Percentiles rank a stretch among this genome's conserved stretches.
Evolutionary conservation across 1,140 invertebrate genomes (phyloP).

Genomic region (Tetranychus cinnabarinus): DNA sequence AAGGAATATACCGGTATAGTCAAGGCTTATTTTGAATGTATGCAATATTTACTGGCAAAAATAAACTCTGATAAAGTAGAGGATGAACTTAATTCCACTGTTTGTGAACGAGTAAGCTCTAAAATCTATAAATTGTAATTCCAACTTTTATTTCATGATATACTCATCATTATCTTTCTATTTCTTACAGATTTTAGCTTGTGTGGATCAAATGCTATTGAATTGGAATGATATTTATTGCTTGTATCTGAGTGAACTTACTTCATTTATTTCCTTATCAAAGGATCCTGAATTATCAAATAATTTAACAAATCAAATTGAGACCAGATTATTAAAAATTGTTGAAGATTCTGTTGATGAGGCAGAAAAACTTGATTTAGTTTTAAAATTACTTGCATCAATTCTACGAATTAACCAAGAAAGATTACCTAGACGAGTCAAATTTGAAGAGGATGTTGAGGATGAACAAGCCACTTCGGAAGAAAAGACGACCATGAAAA

Average conservation of each 20-base stretch:
- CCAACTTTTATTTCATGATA: background rate
- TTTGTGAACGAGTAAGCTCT: background rate
- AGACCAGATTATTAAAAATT: too few species aligned
- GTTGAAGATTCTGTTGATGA: too few species aligned
- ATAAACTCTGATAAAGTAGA: background rate
- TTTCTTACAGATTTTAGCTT: background rate
- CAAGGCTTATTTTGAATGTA: conserved; percentile 39
- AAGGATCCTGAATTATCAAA: background rate
- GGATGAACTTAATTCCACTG: background rate
- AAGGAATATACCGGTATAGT: conserved; percentile 34
- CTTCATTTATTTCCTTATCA: background rate
- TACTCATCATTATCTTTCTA: background rate
- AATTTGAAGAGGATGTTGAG: too few species aligned
- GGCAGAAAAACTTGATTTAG: too few species aligned
- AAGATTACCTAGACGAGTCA: too few species aligned
- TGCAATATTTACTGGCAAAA: conserved; percentile 26
- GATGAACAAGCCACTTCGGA: too few species aligned
- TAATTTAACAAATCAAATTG: too few species aligned
- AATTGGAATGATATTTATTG: background rate
- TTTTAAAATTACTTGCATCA: too few species aligned
- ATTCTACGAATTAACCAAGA: too few species aligned
- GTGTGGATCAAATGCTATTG: background rate
- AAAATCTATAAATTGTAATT: background rate
- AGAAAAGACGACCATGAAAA: too few species aligned
- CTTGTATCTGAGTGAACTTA: background rate